Evolutionary conservation across 2,113 vertebrate species (phyloP).

Genomic region (Pelodiscus sinensis): DNA sequence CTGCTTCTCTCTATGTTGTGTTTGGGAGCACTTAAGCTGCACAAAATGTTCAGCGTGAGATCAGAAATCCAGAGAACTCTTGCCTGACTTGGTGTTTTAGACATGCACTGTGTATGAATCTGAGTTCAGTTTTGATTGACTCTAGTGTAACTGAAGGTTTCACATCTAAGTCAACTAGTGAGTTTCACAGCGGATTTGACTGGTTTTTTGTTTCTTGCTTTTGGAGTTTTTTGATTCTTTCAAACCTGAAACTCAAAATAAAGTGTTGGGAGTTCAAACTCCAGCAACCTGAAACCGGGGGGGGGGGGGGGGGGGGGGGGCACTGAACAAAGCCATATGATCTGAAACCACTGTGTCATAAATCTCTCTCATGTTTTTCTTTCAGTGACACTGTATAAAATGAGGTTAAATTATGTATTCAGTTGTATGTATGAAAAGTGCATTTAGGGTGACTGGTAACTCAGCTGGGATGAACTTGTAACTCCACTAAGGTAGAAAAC

Average conservation of each 20-base stretch:
- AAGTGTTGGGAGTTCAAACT: neutral
- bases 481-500: neutral
- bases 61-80: neutral
- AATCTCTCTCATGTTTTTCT: neutral
- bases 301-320: too few relatives aligned
- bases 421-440: neutral
- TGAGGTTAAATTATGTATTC: neutral
- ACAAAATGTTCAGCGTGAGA: neutral
- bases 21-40: accelerated
- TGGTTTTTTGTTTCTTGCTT: neutral
- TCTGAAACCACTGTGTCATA: neutral
- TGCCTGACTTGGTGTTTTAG: neutral
- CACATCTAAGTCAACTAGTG: neutral
- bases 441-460: neutral
- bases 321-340: neutral
- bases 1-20: accelerated
- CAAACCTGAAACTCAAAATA: neutral
- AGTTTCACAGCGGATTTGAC: neutral
- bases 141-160: neutral
- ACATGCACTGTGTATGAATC: accelerated
- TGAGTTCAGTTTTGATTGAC: neutral
- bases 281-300: neutral
- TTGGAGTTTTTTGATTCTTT: neutral
- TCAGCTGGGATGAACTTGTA: neutral
- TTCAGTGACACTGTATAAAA: accelerated